Base-by-base conservation (phyloP, 2,888 invertebrate species). In the Apamea crenata region DNA sequence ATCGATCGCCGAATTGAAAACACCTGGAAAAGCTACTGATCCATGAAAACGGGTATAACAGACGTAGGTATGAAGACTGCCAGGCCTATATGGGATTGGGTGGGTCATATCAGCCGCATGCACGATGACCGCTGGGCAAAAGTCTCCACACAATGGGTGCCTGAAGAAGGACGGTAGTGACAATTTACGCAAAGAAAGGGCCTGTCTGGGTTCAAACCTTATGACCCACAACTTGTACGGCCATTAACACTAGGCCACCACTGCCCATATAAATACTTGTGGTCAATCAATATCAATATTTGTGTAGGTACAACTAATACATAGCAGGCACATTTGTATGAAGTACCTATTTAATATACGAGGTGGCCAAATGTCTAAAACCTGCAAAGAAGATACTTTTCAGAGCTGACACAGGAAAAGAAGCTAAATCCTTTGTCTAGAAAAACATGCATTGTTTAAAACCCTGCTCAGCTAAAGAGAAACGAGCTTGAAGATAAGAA, bases 401-500 rank as follows among this genome's bases (percentile, higher is more conserved):
- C 47, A 21, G 1, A 61, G 2, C 18, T 53, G 18, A 25, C 8
- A 25, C 18, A 50, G 18, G 7, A 16, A 53, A 40, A 25, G 36
- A 32, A 1, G 25, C 47, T 18, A 40, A 8, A 25, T 53, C n/a
- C 6, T 74, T 32, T 50, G 25, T 16, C 12, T 44, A 50, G 1
- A 67, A 16, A 50, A 70, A 36, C 1, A 47, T 40, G 21, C 18
- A 53, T 61, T 18, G n/a, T 25, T 53, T 36, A 63, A 72, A 56
- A 32, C 21, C 25, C 47, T 78, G 18, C 16, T 61, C 18, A 44
- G 7, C n/a, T 65, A 18, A 18, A 84, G n/a, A 59, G 29, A 21
- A 66, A 69, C 16, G 29, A 74, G 59, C n/a, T 74, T 29, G 2
- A 73, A 69, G 53, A 74, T 84, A 80, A 77, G 75, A 70, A 18